Evolutionary conservation across 1,140 invertebrate species (phyloP).

Genomic region (Pentalonia nigronervosa): DNA sequence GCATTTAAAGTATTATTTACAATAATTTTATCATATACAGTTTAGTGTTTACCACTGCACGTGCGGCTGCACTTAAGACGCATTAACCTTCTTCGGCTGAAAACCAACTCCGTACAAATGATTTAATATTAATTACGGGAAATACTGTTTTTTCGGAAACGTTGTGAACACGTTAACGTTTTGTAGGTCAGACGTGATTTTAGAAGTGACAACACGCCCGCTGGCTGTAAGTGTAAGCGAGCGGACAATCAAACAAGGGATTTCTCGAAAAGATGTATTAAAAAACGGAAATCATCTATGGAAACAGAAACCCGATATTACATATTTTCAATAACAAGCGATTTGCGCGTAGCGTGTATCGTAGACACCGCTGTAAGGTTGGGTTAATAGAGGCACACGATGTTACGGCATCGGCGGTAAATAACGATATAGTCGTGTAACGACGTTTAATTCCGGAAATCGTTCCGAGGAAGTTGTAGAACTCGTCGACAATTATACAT

Average conservation of each 20-base stretch:
- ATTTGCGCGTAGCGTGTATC: background rate
- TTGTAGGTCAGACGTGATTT: background rate
- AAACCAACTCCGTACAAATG: background rate
- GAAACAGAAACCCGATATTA: background rate
- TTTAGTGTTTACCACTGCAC: background rate
- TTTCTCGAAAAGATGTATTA: background rate
- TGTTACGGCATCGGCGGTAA: background rate
- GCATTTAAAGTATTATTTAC: background rate
- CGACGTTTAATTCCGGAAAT: conserved; percentile 31
- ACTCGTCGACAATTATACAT: background rate
- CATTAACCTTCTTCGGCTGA: background rate
- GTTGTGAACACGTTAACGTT: background rate
- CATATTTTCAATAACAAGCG: background rate
- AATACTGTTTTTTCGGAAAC: background rate
- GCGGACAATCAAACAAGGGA: no score
- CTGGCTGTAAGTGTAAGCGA: background rate
- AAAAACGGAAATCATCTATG: background rate
- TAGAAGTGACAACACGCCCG: background rate
- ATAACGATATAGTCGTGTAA: background rate
- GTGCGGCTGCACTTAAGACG: no score
- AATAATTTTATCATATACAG: background rate
- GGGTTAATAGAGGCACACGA: background rate
- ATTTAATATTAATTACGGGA: background rate
- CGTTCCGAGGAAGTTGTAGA: background rate
- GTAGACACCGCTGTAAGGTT: no score